Conservation (phyloP, 2,113 vertebrate species). For the Symphodus melops region DNA sequence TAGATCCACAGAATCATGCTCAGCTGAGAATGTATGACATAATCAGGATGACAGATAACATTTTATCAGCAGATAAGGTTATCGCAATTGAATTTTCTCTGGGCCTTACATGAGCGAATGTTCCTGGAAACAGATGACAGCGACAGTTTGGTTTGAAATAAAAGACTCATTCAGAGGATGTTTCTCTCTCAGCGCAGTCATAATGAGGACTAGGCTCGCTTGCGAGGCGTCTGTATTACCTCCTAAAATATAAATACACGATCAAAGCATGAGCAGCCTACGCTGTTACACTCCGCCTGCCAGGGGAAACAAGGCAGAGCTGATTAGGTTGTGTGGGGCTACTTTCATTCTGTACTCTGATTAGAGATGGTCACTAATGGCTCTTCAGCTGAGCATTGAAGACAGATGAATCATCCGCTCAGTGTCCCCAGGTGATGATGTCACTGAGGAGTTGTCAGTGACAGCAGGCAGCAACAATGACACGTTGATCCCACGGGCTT, state of each 20-base stretch:
- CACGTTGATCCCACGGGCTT: constrained; percentile 72
- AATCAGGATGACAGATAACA: constrained; percentile 74
- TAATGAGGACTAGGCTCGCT: background rate
- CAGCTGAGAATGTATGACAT: constrained; percentile 72
- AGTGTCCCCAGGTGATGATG: constrained; percentile 67
- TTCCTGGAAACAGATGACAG: constrained; percentile 42
- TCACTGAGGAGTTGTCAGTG: constrained; percentile 74
- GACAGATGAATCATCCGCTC: constrained; percentile 37
- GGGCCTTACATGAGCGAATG: constrained; percentile 25
- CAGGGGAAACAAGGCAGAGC: constrained; percentile 20
- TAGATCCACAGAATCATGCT: constrained; percentile 57
- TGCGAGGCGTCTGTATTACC: constrained; percentile 6
- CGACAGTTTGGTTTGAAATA: constrained; percentile 28
- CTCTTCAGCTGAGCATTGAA: constrained; percentile 39
- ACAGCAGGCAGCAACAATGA: constrained; percentile 66
- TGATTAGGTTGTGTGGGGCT: constrained; percentile 55
- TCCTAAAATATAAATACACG: constrained; percentile 54
- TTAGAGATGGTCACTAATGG: constrained; percentile 33
- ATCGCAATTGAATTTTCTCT: constrained; percentile 56
- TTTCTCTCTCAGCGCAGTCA: constrained; percentile 17
- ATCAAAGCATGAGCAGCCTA: constrained; percentile 57
- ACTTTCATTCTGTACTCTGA: constrained; percentile 49
- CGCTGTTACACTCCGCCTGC: constrained; percentile 44
- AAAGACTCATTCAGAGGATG: constrained; percentile 19
- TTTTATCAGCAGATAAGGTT: constrained; percentile 71